Conservation (phyloP, 2,797 vertebrate genomes). For the Vireo griseus region DNA sequence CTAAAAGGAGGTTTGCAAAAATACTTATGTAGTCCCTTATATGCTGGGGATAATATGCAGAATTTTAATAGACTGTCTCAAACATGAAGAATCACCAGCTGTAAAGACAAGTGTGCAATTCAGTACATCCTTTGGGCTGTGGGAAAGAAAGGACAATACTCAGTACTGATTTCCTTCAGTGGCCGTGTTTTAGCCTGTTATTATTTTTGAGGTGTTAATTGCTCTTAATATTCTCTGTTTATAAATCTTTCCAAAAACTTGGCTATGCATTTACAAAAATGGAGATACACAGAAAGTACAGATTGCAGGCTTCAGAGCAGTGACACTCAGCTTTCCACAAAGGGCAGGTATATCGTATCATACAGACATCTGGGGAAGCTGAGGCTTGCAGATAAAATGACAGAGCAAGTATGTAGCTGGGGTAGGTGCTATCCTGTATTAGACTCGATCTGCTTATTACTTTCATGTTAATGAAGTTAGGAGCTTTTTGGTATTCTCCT, state of each 20-base stretch:
- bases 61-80: neutral
- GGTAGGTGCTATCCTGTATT: conserved; percentile 38
- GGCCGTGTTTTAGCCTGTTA: neutral
- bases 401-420: neutral
- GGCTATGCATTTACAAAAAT: neutral
- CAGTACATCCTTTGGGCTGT: neutral
- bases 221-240: neutral
- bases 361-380: neutral
- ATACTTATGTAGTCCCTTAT: neutral
- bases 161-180: neutral
- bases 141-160: neutral
- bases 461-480: conserved; percentile 43
- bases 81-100: neutral
- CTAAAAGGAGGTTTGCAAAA: neutral
- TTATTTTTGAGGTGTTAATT: conserved; percentile 33
- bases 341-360: neutral
- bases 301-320: neutral
- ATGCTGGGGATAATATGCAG: neutral
- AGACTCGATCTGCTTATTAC: neutral
- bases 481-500: neutral
- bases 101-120: neutral
- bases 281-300: neutral
- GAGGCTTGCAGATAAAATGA: neutral
- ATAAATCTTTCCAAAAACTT: neutral
- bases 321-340: neutral